Percentiles rank a stretch among this genome's conserved stretches.
Conservation (phyloP, 2,113 vertebrate species). For the Limanda limanda region DNA sequence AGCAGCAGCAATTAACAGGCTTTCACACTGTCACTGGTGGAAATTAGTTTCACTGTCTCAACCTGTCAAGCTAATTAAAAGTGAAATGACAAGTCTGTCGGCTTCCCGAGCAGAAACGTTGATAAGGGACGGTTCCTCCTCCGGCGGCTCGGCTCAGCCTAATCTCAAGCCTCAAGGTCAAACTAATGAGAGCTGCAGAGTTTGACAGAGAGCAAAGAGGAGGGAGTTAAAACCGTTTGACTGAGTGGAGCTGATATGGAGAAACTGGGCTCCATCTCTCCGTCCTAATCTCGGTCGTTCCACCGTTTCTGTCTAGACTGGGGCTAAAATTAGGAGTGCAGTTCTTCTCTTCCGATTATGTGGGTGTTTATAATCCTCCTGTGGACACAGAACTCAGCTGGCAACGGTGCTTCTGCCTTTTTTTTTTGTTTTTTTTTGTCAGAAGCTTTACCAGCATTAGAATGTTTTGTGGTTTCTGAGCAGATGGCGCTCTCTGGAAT, state of each 20-base stretch:
- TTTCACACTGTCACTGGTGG: constrained; percentile 37
- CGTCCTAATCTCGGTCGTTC: constrained; percentile 43
- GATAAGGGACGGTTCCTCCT: constrained; percentile 5
- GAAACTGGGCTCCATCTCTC: constrained; percentile 19
- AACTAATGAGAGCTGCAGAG: constrained; percentile 31
- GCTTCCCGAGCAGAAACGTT: background rate
- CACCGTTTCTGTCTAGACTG: constrained; percentile 65
- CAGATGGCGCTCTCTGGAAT: constrained; percentile 62
- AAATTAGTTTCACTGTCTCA: constrained; percentile 42
- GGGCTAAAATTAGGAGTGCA: constrained; percentile 69
- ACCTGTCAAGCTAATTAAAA: constrained; percentile 51
- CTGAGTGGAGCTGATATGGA: constrained; percentile 33
- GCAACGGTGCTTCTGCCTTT: constrained; percentile 18
- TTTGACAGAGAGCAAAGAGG: constrained; percentile 13
- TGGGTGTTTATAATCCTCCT: constrained; percentile 67
- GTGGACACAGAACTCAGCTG: constrained; percentile 48
- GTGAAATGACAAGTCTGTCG: constrained; percentile 33
- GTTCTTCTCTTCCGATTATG: constrained; percentile 56
- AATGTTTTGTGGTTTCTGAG: constrained; percentile 59
- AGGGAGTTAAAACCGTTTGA: constrained; percentile 15
- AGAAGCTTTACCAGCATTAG: constrained; percentile 60
- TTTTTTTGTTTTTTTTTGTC: constrained; percentile 27
- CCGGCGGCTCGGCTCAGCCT: constrained; percentile 9
- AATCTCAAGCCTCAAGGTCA: constrained; percentile 51
- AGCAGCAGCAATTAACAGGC: constrained; percentile 29